phyloP scores from a whole-genome alignment of 1,140 invertebrate species.

The Telenomus remus region DNA sequence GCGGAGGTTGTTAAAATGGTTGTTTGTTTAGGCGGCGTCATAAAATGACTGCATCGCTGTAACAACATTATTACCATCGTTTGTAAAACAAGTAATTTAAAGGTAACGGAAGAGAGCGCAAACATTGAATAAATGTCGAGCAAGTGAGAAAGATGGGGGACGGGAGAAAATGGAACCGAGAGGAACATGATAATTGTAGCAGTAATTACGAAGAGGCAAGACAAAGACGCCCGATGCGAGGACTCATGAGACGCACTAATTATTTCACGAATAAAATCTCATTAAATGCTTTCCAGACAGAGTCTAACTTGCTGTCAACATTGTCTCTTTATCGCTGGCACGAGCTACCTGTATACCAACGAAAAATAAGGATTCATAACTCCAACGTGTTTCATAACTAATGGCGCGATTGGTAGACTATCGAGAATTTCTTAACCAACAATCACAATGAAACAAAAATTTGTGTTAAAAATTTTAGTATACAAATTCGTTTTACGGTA shows the following conservation, averaged over 20 bases:
- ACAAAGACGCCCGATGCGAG: constrained; percentile 33
- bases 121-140: constrained; percentile 45
- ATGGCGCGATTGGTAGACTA: too few relatives aligned
- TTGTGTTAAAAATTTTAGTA: too few relatives aligned
- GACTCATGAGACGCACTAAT: constrained; percentile 68
- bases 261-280: constrained; percentile 69
- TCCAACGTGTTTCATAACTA: too few relatives aligned
- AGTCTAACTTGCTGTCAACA: constrained; percentile 62
- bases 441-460: too few relatives aligned
- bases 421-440: too few relatives aligned
- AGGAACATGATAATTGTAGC: constrained; percentile 66
- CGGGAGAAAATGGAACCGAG: constrained; percentile 22
- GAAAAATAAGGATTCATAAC: too few relatives aligned
- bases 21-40: constrained; percentile 25
- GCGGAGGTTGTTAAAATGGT: not conserved
- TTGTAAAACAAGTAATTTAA: constrained; percentile 44
- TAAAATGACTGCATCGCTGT: constrained; percentile 26
- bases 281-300: constrained; percentile 63
- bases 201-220: constrained; percentile 65
- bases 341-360: constrained; percentile 21
- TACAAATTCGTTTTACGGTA: too few relatives aligned
- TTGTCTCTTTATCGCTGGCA: constrained; percentile 28
- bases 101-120: constrained; percentile 17
- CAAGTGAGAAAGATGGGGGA: constrained; percentile 28
- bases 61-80: constrained; percentile 38